Base-by-base conservation (phyloP, 2,797 vertebrate genomes). In the Manis javanica region DNA sequence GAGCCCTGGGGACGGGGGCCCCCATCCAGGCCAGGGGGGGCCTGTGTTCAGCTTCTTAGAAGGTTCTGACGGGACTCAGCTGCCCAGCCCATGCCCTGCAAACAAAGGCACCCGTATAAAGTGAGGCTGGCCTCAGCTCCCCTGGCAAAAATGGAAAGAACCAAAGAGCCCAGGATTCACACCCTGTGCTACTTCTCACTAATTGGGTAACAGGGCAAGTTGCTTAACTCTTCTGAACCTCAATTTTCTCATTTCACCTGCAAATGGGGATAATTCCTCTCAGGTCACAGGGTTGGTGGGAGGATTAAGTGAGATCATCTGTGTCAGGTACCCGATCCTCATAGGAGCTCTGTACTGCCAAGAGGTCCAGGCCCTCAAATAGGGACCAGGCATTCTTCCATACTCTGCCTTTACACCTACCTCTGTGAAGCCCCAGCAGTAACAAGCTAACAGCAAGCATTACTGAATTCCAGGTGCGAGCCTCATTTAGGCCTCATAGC, bases 401-500 rank as follows among this genome's bases (percentile, higher is more conserved):
- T 42, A 9, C 24, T 37, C 59, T 21, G 37, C n/a, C 72, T 24
- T 57, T 15, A 8, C 1, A 7, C 5, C 8, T 1, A 16, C 46
- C 26, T 7, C 0, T 26, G 0, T 0, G 1, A 55, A 59, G 26
- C 19, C 29, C 53, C 79, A 75, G 7, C 16, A 11, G 2, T 63
- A 10, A 2, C 21, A 4, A 18, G 31, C 9, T 10, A n/a, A 15
- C 55, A 2, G 63, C 23, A 10, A 55, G 37, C 37, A 1, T 9
- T 1, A 1, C 49, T 21, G 15, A 53, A 31, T 37, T 29, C 61
- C 0, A n/a, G 72, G n/a, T 24, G 1, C 4, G 2, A 4, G 8
- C 59, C 49, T 66, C 51, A 2, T 0, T 2, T 6, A 12, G 71
- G 26, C 16, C 61, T 55, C 46, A 15, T 29, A 3, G 8, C 2